These are phyloP conservation scores for Irena cyanogastra DNA, from an alignment of 2,113 vertebrate species.

Conservation along the genomic window DNA sequence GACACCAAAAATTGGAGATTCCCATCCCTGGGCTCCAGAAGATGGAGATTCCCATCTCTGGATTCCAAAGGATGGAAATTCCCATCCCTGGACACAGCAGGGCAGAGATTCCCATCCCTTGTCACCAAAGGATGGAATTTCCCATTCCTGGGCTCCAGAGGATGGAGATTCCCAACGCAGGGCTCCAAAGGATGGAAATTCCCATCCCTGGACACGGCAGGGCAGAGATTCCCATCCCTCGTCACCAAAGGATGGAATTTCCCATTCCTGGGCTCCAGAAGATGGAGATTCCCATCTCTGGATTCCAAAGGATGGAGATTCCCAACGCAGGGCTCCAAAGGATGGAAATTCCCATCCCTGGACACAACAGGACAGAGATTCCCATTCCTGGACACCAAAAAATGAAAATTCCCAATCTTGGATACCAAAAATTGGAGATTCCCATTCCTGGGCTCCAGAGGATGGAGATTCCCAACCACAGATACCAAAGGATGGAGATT, in stretches of 20 bases:
- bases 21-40: rapidly evolving
- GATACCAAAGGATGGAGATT: rapidly evolving
- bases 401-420: background rate
- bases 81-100: rapidly evolving
- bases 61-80: rapidly evolving
- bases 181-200: rapidly evolving
- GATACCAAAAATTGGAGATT: rapidly evolving
- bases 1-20: rapidly evolving
- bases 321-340: background rate
- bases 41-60: background rate
- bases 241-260: rapidly evolving
- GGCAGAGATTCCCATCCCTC: background rate
- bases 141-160: rapidly evolving
- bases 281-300: background rate
- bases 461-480: background rate
- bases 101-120: background rate
- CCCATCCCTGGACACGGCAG: rapidly evolving
- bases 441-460: no score
- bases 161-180: background rate
- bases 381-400: rapidly evolving
- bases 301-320: rapidly evolving
- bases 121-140: rapidly evolving
- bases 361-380: no score
- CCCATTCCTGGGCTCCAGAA: rapidly evolving
- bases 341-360: background rate